Conservation (phyloP, 1,140 invertebrate species). For the Himalopsyche phryganea region DNA sequence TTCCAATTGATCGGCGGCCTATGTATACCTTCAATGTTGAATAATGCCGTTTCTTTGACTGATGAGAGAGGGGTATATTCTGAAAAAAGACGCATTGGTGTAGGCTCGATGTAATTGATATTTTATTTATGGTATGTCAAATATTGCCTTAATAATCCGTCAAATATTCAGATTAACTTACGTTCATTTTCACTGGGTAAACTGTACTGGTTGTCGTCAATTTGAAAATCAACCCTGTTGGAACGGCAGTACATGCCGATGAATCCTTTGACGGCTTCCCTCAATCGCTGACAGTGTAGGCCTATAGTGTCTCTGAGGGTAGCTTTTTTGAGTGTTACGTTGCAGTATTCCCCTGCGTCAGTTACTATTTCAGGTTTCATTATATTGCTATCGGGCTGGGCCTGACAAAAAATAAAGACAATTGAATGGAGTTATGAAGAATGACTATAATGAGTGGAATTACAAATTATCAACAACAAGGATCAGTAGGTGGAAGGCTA, state of each 20-base stretch:
- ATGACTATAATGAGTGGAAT: neutral
- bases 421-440: neutral
- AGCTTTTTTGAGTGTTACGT: constrained; percentile 42
- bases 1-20: constrained; percentile 73
- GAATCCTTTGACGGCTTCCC: constrained; percentile 45
- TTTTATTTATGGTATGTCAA: too few relatives aligned
- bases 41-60: constrained; percentile 74
- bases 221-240: constrained; percentile 42
- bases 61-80: constrained; percentile 65
- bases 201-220: constrained; percentile 39
- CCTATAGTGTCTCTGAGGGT: constrained; percentile 41
- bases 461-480: too few relatives aligned
- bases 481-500: too few relatives aligned
- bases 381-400: constrained; percentile 48
- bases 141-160: neutral
- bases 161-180: constrained; percentile 32
- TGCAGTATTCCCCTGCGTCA: constrained; percentile 49
- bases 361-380: constrained; percentile 57
- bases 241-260: constrained; percentile 43
- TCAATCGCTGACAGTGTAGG: constrained; percentile 41
- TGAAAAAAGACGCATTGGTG: constrained; percentile 36
- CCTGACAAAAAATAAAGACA: constrained; percentile 39
- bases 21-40: constrained; percentile 82
- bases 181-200: constrained; percentile 36
- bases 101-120: too few relatives aligned